Evolutionary conservation across 2,888 invertebrate species (phyloP).

Genomic region (Drosophila borborema): DNA sequence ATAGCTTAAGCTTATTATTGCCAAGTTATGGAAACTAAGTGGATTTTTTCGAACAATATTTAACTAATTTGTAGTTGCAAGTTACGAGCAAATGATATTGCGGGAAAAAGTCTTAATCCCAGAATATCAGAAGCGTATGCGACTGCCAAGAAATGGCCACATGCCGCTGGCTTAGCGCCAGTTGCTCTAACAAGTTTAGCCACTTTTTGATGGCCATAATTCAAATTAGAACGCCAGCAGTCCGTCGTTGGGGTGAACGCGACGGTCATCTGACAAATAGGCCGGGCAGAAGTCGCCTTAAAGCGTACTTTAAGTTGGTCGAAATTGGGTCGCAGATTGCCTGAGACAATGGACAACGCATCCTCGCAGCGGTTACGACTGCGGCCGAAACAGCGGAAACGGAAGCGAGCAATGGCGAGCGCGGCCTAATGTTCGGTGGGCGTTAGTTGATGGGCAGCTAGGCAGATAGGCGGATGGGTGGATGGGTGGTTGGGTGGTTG

Average conservation of each 20-base stretch:
- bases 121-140: constrained; percentile 26
- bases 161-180: constrained; percentile 61
- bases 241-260: neutral
- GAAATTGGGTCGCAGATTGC: constrained; percentile 45
- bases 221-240: constrained; percentile 66
- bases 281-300: constrained; percentile 55
- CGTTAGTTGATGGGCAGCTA: constrained; percentile 19
- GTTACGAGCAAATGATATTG: constrained; percentile 34
- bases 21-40: neutral
- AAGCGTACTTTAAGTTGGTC: constrained; percentile 66
- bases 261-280: constrained; percentile 64
- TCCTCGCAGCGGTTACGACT: constrained; percentile 17
- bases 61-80: constrained; percentile 17
- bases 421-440: constrained; percentile 70
- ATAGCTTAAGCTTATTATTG: neutral
- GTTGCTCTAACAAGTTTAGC: constrained; percentile 67
- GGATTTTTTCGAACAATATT: neutral
- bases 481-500: constrained; percentile 25
- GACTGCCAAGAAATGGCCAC: constrained; percentile 58
- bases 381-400: constrained; percentile 56
- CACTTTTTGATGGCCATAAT: constrained; percentile 76
- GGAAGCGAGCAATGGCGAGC: constrained; percentile 73
- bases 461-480: neutral
- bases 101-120: constrained; percentile 14
- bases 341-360: constrained; percentile 47